phyloP scores from a whole-genome alignment of 2,888 invertebrate genomes.

The Myopa tessellatipennis region DNA sequence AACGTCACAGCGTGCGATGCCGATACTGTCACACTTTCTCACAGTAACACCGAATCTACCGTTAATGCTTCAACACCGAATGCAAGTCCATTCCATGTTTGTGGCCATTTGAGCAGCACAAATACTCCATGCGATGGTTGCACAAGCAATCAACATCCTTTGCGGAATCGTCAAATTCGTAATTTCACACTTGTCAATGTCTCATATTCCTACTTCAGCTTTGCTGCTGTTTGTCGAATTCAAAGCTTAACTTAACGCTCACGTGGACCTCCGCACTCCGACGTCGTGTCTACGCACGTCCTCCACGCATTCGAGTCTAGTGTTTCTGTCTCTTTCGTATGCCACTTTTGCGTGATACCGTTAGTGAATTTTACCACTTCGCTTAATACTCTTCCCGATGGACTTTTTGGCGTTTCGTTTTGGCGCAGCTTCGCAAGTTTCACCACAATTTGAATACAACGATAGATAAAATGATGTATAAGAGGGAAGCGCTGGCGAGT shows the following conservation, averaged over 20 bases:
- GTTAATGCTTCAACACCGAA: no score
- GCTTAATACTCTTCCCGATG: slow-evolving; percentile 55
- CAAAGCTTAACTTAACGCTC: not conserved
- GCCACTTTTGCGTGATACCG: slow-evolving; percentile 8
- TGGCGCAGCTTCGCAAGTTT: slow-evolving; percentile 32
- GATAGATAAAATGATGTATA: slow-evolving; percentile 32
- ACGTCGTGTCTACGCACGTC: slow-evolving; percentile 7
- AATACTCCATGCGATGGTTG: no score
- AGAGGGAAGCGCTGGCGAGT: slow-evolving; percentile 28
- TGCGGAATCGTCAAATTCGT: no score
- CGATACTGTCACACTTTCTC: no score
- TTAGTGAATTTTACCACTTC: slow-evolving; percentile 17
- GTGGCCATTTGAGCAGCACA: no score
- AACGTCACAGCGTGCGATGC: no score
- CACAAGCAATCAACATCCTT: no score
- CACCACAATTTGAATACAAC: slow-evolving; percentile 47
- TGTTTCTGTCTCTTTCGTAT: not conserved
- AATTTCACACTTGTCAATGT: not conserved
- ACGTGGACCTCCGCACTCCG: not conserved
- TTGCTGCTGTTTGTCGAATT: not conserved
- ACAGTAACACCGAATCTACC: no score
- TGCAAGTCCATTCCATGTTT: no score
- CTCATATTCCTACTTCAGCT: not conserved
- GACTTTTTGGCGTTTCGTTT: slow-evolving; percentile 47
- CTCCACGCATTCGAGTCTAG: slow-evolving; percentile 23